Evolutionary conservation across 2,113 vertebrate species (phyloP).

Genomic region (Pitta sordida): DNA sequence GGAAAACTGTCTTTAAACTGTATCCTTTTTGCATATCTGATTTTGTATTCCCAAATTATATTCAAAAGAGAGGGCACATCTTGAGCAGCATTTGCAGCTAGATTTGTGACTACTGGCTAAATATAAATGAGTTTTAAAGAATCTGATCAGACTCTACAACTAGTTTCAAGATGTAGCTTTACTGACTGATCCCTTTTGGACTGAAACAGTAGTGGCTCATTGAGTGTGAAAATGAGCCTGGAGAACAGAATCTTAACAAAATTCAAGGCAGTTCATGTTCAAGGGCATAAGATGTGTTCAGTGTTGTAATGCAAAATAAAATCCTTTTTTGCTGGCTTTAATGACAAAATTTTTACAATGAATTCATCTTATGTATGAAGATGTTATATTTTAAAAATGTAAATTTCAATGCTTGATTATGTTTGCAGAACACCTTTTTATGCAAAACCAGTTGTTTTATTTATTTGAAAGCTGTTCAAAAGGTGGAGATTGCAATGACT

Average conservation of each 20-base stretch:
- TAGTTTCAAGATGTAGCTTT: not conserved
- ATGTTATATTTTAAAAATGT: not conserved
- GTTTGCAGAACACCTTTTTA: not conserved
- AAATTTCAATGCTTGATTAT: slow-evolving; percentile 21
- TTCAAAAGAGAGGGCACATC: not conserved
- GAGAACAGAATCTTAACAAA: slow-evolving; percentile 12
- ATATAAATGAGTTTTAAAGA: slow-evolving; percentile 3
- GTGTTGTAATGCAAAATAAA: not conserved
- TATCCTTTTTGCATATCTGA: not conserved
- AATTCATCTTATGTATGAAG: not conserved
- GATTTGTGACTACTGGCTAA: not conserved
- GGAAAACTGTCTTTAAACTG: not conserved
- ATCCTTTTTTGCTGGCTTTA: not conserved
- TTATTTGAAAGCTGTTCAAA: not conserved
- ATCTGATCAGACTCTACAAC: not conserved
- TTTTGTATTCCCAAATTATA: not conserved
- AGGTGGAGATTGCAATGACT: not conserved
- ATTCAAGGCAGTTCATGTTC: not conserved
- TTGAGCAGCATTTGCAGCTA: not conserved
- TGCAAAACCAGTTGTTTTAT: not conserved
- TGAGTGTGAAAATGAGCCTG: slow-evolving; percentile 31
- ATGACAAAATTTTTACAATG: not conserved
- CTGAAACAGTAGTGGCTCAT: not conserved
- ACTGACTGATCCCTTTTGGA: slow-evolving; percentile 8
- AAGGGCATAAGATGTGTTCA: not conserved